Percentiles rank a stretch among this genome's conserved stretches.
Evolutionary conservation across 2,113 vertebrate species (phyloP).

Genomic region (Lepisosteus oculatus): DNA sequence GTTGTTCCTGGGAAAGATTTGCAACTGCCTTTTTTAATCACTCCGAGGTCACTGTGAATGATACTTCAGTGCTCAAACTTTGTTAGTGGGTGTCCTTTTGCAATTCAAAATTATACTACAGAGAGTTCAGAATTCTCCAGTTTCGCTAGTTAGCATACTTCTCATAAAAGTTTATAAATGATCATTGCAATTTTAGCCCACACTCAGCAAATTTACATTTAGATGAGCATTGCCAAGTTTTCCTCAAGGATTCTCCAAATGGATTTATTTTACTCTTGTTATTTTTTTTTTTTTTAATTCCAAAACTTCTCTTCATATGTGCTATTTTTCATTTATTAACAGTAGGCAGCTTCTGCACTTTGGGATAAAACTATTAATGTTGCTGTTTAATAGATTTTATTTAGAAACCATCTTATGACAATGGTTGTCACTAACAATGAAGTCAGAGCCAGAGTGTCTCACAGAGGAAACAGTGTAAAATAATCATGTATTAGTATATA

Average conservation of each 20-base stretch:
- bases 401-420: neutral
- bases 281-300: neutral
- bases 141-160: slow-evolving; percentile 2
- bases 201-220: slow-evolving; percentile 3
- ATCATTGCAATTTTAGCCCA: slow-evolving; percentile 7
- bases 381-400: neutral
- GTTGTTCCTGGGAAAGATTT: neutral
- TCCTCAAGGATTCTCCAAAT: slow-evolving; percentile 1
- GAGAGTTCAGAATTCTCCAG: slow-evolving; percentile 1
- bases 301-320: neutral
- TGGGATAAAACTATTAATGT: neutral
- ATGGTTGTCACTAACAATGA: neutral
- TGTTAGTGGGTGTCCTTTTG: slow-evolving; percentile 5
- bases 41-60: neutral
- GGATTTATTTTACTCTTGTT: slow-evolving; percentile 1
- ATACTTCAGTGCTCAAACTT: neutral
- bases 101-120: slow-evolving; percentile 3
- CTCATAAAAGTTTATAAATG: slow-evolving; percentile 5
- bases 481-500: neutral
- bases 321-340: neutral
- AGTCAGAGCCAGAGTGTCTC: neutral
- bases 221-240: slow-evolving; percentile 5
- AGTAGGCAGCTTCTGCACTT: neutral
- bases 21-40: neutral
- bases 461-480: neutral